These are phyloP conservation scores for Tachina fera DNA, from an alignment of 2,888 invertebrate species.

Conservation along the genomic window DNA sequence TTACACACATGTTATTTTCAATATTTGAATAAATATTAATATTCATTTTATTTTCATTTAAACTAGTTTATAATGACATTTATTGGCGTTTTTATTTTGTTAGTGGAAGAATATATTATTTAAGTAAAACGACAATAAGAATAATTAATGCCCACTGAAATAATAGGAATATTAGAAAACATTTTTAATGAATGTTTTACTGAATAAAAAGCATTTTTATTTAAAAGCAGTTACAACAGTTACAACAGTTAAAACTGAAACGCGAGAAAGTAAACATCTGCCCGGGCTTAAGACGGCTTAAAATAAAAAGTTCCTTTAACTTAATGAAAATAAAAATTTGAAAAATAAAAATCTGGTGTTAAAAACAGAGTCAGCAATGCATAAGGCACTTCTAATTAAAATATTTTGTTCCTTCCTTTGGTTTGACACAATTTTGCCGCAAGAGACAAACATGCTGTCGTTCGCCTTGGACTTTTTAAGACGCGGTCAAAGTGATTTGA, in stretches of 20 bases:
- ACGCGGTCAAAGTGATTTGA: conserved; percentile 76
- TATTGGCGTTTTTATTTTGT: not conserved
- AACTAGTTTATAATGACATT: not conserved
- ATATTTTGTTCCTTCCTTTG: conserved; percentile 5
- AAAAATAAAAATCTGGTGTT: not conserved
- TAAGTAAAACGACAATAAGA: conserved; percentile 24
- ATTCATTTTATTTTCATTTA: not conserved
- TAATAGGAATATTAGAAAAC: conserved; percentile 53
- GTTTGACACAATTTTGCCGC: not conserved
- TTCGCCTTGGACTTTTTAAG: conserved; percentile 75
- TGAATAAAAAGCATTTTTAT: conserved; percentile 28
- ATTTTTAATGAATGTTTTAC: not conserved
- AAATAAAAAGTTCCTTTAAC: not conserved
- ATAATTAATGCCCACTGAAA: conserved; percentile 34
- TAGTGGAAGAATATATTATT: conserved; percentile 21
- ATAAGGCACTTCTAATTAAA: not conserved
- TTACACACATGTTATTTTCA: conserved; percentile 6
- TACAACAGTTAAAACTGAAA: conserved; percentile 42
- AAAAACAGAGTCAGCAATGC: not conserved
- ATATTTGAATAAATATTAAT: conserved; percentile 28
- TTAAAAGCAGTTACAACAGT: conserved; percentile 9
- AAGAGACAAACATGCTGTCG: conserved; percentile 69
- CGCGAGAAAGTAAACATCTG: conserved; percentile 56
- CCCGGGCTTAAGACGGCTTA: not conserved
- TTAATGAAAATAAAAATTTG: not conserved